Conservation (phyloP, 2,113 vertebrate species). For the Neoarius graeffei region DNA sequence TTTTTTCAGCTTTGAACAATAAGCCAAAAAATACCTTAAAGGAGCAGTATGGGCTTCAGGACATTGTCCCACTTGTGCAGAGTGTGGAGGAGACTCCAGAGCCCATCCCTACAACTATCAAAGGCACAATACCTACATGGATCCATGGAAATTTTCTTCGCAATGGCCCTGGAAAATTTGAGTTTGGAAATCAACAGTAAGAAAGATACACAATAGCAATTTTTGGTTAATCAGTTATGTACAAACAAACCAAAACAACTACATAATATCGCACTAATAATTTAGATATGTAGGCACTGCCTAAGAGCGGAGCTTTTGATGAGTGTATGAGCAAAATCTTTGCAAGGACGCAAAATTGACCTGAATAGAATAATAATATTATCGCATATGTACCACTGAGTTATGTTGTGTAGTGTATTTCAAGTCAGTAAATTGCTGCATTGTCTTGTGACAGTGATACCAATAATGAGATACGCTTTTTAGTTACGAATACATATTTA, state of each 20-base stretch:
- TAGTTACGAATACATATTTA: too few relatives aligned
- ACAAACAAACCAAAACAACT: not conserved
- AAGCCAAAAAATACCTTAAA: not conserved
- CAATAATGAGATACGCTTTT: too few relatives aligned
- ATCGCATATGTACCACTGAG: too few relatives aligned
- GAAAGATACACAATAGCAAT: slow-evolving; percentile 36
- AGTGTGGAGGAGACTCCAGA: slow-evolving; percentile 79
- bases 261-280: not conserved
- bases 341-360: too few relatives aligned
- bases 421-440: too few relatives aligned
- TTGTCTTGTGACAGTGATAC: too few relatives aligned
- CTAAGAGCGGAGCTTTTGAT: too few relatives aligned
- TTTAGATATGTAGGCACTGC: too few relatives aligned
- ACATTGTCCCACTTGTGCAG: slow-evolving; percentile 74
- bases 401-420: too few relatives aligned
- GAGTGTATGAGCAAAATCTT: too few relatives aligned
- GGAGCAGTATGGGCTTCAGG: slow-evolving; percentile 65
- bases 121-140: slow-evolving; percentile 84
- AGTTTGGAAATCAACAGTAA: slow-evolving; percentile 90
- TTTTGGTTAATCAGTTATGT: not conserved
- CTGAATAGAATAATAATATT: too few relatives aligned
- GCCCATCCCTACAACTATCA: slow-evolving; percentile 70
- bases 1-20: slow-evolving; percentile 9
- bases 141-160: slow-evolving; percentile 83
- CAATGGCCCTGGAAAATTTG: slow-evolving; percentile 91